Percentiles rank a stretch among this genome's conserved stretches.
Conservation (phyloP, 2,797 vertebrate species). For the Mastacembelus armatus region DNA sequence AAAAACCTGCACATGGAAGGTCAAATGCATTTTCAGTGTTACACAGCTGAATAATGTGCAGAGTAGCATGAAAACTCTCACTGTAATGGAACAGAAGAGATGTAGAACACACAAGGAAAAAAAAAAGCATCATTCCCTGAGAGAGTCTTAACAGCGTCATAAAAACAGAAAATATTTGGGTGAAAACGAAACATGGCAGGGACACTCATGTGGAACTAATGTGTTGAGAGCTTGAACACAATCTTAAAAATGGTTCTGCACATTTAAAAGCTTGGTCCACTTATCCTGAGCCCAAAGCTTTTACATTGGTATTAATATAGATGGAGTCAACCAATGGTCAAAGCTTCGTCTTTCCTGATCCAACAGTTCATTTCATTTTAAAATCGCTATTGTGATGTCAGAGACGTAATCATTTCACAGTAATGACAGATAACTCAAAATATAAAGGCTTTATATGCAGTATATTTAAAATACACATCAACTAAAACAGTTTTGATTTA, state of each 20-base stretch:
- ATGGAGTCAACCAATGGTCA: neutral
- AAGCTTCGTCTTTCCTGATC: no score
- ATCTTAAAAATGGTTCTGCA: neutral
- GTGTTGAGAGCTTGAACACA: neutral
- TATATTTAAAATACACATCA: no score
- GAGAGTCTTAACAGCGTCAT: neutral
- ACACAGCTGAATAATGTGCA: neutral
- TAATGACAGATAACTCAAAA: neutral
- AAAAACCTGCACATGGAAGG: constrained; percentile 84
- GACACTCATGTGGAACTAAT: neutral
- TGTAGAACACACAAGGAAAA: neutral
- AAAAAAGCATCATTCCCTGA: neutral
- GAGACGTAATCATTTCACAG: neutral
- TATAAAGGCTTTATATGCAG: neutral
- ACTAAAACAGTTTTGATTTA: no score
- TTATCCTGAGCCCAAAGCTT: neutral
- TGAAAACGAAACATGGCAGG: neutral
- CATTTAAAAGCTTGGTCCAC: neutral
- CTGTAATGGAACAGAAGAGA: neutral
- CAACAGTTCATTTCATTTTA: no score
- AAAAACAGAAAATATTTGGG: neutral
- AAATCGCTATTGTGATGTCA: neutral
- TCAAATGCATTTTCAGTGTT: neutral
- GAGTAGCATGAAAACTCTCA: neutral
- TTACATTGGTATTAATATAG: neutral